A percentile compares a stretch with the other conserved stretches of the same genome.
phyloP scores from a whole-genome alignment of 2,113 vertebrate species.

The Solea senegalensis region DNA sequence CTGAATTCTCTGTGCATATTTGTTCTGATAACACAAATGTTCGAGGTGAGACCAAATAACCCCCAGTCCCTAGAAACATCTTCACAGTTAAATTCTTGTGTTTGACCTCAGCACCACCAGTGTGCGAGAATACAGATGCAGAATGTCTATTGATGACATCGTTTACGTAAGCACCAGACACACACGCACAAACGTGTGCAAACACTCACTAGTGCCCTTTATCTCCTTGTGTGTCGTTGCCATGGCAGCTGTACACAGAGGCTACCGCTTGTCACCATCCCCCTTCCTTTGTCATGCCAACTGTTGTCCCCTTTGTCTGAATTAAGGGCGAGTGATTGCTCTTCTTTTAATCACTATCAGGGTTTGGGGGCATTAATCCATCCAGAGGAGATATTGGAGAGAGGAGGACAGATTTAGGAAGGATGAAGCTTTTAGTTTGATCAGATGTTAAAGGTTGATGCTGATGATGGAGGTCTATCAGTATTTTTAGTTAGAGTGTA shows the following conservation, averaged over 20 bases:
- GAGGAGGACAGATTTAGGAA: too few relatives aligned
- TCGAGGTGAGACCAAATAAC: constrained; percentile 1
- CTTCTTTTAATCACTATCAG: constrained; percentile 47
- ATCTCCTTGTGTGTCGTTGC: constrained; percentile 57
- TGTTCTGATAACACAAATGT: constrained; percentile 27
- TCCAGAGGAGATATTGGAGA: constrained; percentile 12
- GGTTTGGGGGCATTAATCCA: constrained; percentile 43
- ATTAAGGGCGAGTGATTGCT: constrained; percentile 43
- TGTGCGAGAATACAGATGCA: not conserved
- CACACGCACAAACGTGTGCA: not conserved
- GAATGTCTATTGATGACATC: not conserved
- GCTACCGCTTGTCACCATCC: constrained; percentile 59
- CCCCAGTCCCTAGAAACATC: not conserved
- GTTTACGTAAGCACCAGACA: not conserved
- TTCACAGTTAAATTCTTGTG: not conserved
- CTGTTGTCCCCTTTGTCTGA: constrained; percentile 39
- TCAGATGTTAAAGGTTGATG: too few relatives aligned
- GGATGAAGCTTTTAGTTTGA: too few relatives aligned
- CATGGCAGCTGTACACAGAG: constrained; percentile 69
- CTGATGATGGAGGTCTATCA: too few relatives aligned
- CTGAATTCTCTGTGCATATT: constrained; percentile 14
- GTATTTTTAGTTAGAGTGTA: too few relatives aligned
- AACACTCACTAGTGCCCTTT: constrained; percentile 52
- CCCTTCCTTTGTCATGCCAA: constrained; percentile 24
- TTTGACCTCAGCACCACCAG: constrained; percentile 6